Percentiles rank a stretch among this genome's conserved stretches.
Evolutionary conservation across 2,888 invertebrate genomes (phyloP).

Genomic region (Sinohyriopsis cumingii): DNA sequence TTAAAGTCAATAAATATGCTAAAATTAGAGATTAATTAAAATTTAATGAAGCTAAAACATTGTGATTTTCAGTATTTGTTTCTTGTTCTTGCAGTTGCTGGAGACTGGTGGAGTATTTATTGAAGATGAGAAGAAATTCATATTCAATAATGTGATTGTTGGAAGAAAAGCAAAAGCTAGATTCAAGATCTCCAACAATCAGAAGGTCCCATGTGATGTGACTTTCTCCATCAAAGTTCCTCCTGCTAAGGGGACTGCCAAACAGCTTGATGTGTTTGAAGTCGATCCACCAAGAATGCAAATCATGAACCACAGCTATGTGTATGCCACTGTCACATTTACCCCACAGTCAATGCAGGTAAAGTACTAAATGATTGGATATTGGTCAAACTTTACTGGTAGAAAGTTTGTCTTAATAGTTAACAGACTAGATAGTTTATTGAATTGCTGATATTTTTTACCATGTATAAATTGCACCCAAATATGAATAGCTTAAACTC

Average conservation of each 20-base stretch:
- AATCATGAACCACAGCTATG: conserved; percentile 68
- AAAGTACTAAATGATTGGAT: conserved; percentile 3
- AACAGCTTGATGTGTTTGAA: conserved; percentile 68
- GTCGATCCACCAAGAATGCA: conserved; percentile 69
- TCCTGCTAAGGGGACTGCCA: conserved; percentile 50
- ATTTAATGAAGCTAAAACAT: too few relatives aligned
- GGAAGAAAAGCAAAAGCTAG: conserved; percentile 69
- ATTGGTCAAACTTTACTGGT: too few relatives aligned
- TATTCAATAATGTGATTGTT: conserved; percentile 72
- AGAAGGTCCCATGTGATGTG: conserved; percentile 72
- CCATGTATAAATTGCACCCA: too few relatives aligned
- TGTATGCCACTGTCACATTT: conserved; percentile 70
- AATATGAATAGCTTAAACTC: too few relatives aligned
- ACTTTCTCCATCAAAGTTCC: conserved; percentile 64
- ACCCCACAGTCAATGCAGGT: conserved; percentile 72
- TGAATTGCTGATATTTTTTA: too few relatives aligned
- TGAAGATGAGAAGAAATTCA: conserved; percentile 70
- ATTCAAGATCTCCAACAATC: conserved; percentile 70
- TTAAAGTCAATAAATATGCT: too few relatives aligned
- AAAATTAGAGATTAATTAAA: too few relatives aligned
- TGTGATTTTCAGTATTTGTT: too few relatives aligned
- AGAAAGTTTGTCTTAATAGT: too few relatives aligned
- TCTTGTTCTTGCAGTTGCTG: conserved; percentile 12
- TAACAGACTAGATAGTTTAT: too few relatives aligned
- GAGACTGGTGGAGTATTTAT: conserved; percentile 69